Conservation (phyloP, 2,888 invertebrate genomes). For the Peribatodes rhomboidaria region DNA sequence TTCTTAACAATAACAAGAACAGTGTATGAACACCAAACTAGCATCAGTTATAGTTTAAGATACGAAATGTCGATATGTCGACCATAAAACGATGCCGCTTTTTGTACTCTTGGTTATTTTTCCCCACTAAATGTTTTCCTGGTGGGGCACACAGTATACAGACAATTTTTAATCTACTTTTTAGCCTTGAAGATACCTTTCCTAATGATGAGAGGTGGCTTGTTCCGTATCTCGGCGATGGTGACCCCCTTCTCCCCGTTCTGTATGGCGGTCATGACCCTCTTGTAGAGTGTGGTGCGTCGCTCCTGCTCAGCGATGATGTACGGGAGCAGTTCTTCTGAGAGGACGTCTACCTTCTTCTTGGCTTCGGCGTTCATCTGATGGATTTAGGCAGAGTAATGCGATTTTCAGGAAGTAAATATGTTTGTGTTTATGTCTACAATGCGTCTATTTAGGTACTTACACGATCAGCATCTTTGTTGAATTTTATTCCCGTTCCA, state of each 20-base stretch:
- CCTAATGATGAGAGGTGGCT: slow-evolving; percentile 74
- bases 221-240: slow-evolving; percentile 76
- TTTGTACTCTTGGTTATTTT: too few relatives aligned
- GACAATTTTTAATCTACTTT: too few relatives aligned
- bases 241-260: slow-evolving; percentile 81
- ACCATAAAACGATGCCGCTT: too few relatives aligned
- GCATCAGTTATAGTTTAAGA: too few relatives aligned
- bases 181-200: too few relatives aligned
- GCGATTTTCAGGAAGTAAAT: too few relatives aligned
- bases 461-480: slow-evolving; percentile 80
- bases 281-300: slow-evolving; percentile 71
- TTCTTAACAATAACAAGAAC: too few relatives aligned
- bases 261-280: slow-evolving; percentile 80
- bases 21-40: too few relatives aligned
- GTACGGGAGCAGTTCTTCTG: slow-evolving; percentile 78
- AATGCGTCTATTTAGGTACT: slow-evolving; percentile 40
- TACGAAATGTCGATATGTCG: too few relatives aligned
- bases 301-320: slow-evolving; percentile 81
- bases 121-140: too few relatives aligned
- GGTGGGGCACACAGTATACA: too few relatives aligned
- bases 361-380: slow-evolving; percentile 82
- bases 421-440: not conserved
- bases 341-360: slow-evolving; percentile 80
- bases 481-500: slow-evolving; percentile 79
- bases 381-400: too few relatives aligned